These are phyloP conservation scores for Oncopeltus fasciatus DNA, from an alignment of 1,140 invertebrate species.

Conservation along the genomic window DNA sequence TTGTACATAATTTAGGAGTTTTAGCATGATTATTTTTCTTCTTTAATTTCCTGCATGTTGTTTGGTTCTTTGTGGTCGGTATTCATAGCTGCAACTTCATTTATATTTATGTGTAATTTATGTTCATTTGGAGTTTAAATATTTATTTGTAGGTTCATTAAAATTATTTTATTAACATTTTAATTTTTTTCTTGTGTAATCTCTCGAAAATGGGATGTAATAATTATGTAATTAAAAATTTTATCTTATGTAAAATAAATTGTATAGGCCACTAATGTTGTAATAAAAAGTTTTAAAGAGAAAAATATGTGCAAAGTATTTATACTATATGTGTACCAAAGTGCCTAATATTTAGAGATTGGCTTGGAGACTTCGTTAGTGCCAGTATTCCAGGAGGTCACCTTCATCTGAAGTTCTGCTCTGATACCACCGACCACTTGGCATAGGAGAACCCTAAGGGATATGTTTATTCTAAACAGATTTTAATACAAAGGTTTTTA, in stretches of 20 bases:
- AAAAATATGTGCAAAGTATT: not conserved
- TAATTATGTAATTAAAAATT: no score
- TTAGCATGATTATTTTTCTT: not conserved
- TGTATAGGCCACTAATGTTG: no score
- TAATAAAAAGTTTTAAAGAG: not conserved
- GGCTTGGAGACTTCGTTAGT: no score
- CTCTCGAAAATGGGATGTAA: no score
- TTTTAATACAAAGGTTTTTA: constrained; percentile 16
- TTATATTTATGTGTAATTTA: not conserved
- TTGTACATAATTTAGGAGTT: no score
- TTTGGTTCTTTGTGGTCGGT: constrained; percentile 7
- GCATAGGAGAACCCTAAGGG: not conserved
- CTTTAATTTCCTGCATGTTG: constrained; percentile 12
- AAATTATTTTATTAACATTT: no score
- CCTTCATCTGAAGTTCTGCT: constrained; percentile 10
- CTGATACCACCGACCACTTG: constrained; percentile 13
- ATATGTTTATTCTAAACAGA: constrained; percentile 19
- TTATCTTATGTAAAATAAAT: no score
- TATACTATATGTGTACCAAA: constrained; percentile 11
- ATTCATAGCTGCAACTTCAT: constrained; percentile 16
- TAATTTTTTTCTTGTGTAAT: no score
- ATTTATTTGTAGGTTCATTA: no score
- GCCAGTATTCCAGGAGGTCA: no score
- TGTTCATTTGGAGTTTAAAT: not conserved
- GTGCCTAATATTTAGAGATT: constrained; percentile 13